Base-by-base conservation (phyloP, 1,140 invertebrate genomes). In the Drosophila equinoxialis region DNA sequence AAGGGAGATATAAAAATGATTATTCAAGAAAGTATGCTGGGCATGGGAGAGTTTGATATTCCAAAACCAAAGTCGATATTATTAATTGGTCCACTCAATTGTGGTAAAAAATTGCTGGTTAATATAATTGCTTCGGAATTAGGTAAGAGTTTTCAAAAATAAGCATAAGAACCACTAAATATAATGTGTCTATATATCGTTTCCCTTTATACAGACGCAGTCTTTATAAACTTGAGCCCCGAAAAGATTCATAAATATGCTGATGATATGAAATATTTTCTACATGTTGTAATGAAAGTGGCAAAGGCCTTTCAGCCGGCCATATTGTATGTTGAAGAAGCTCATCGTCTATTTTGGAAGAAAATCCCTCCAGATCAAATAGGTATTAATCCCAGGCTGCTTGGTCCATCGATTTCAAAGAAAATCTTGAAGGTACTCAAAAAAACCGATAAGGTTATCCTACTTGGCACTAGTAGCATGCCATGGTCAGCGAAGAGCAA, bases 141-240 rank as follows among this genome's bases (percentile, higher is more conserved):
- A 1, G 95, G 96, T 23, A 84, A 26, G 20, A 55, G 59, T 1
- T 6, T 30, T 1, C 30, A 23, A 6, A 30, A 30, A 30, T 30
- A 1, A 6, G 0, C 6, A 30, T 6, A 6, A 30, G 30, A 6
- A 30, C 23, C 4, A 26, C 23, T 30, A 30, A 17, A 17, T 0
- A 30, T 30, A 6, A 30, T 30, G 6, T 30, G 6, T 6, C 0
- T 30, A 37, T 8, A 37, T 37, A 5, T 10, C 35, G 11, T 13
- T 39, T 13, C 11, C 10, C 10, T 33, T 10, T 1, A 37, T 61
- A 14, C 35, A 92, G 91, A 90, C 66, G 97, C 97, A 4, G 96
- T 96, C 5, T 92, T 98, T 23, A 96, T 98, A 89, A 97, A 98
- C 78, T 92, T 98, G 2, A 96, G 96, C 20, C 94, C 97, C 2